A percentile compares a stretch with the other conserved stretches of the same genome.
Evolutionary conservation across 2,888 invertebrate species (phyloP).

Genomic region (Omphaloscelis lunosa): DNA sequence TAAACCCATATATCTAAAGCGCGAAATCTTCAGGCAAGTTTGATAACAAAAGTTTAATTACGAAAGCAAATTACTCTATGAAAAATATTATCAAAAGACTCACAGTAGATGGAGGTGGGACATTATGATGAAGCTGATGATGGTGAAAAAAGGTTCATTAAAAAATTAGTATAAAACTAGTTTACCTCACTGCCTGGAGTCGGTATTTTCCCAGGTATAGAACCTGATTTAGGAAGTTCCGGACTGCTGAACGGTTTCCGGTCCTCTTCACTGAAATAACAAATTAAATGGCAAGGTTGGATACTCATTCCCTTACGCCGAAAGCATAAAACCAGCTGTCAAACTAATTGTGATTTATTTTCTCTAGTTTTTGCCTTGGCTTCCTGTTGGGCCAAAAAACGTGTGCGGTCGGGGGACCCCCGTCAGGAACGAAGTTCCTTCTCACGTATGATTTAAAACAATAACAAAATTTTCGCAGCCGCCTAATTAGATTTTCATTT

Average conservation of each 20-base stretch:
- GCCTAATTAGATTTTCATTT: too few species aligned
- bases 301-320: too few species aligned
- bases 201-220: constrained; percentile 78
- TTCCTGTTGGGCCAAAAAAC: too few species aligned
- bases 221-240: constrained; percentile 78
- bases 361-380: too few species aligned
- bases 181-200: constrained; percentile 82
- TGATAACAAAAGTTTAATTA: background rate
- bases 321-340: too few species aligned
- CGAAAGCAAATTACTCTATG: background rate
- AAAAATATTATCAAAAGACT: constrained; percentile 9
- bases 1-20: background rate
- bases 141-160: constrained; percentile 16
- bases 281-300: background rate
- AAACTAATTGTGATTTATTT: too few species aligned
- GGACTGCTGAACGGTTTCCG: constrained; percentile 87
- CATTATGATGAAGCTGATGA: constrained; percentile 11
- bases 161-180: constrained; percentile 59
- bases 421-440: too few species aligned
- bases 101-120: constrained; percentile 10
- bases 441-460: too few species aligned
- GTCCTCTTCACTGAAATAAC: constrained; percentile 79
- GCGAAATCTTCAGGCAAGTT: background rate
- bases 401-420: too few species aligned
- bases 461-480: too few species aligned